Conservation (phyloP, 2,113 vertebrate genomes). For the Muscicapa adusta region DNA sequence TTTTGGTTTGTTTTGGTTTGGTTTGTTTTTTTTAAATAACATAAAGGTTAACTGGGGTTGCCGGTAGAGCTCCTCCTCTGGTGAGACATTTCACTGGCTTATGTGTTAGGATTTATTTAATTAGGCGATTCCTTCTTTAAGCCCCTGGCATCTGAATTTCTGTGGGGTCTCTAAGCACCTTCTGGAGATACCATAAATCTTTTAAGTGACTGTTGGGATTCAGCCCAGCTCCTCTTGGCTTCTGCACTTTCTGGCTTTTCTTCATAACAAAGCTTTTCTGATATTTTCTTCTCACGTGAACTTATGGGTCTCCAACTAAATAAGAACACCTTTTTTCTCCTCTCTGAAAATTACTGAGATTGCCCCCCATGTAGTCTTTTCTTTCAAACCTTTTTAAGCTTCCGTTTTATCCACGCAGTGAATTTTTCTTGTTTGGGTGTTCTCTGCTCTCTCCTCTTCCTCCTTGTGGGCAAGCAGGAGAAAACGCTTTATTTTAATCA, state of each 20-base stretch:
- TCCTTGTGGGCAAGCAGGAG: not conserved
- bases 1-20: not conserved
- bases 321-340: not conserved
- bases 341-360: not conserved
- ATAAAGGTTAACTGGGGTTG: not conserved
- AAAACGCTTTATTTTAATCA: not conserved
- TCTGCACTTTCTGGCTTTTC: not conserved
- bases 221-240: conserved; percentile 1
- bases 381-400: not conserved
- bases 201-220: not conserved
- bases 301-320: not conserved
- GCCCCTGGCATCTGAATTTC: not conserved
- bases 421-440: not conserved
- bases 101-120: not conserved
- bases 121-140: conserved; percentile 11
- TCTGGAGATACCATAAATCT: conserved; percentile 22
- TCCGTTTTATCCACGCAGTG: not conserved
- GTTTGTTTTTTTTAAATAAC: not conserved
- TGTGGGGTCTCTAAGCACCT: conserved; percentile 20
- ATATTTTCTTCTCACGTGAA: not conserved
- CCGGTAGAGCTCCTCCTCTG: not conserved
- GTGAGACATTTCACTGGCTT: not conserved
- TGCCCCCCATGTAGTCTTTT: not conserved
- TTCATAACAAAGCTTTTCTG: not conserved
- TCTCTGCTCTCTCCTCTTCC: not conserved